These are phyloP conservation scores for Antrozous pallidus DNA, from an alignment of 2,797 vertebrate genomes.

Conservation along the genomic window DNA sequence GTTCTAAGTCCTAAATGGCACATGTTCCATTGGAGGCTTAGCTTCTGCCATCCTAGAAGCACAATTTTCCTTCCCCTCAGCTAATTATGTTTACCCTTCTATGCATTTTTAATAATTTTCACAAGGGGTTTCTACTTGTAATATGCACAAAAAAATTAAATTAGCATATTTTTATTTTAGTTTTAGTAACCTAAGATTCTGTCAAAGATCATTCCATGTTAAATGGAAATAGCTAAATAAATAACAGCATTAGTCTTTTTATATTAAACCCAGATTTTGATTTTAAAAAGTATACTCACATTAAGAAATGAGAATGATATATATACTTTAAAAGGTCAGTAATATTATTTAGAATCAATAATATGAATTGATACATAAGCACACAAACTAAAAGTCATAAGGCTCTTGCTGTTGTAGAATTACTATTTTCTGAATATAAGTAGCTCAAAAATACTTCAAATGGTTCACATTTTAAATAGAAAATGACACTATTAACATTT, in stretches of 20 bases:
- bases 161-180: not conserved
- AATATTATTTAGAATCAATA: slow-evolving; percentile 13
- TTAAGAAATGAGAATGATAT: not conserved
- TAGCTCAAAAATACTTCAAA: slow-evolving; percentile 2
- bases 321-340: not conserved
- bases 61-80: not conserved
- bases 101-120: not conserved
- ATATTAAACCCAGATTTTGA: not conserved
- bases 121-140: not conserved
- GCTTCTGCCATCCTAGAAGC: not conserved
- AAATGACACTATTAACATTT: not conserved
- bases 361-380: not conserved
- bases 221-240: not conserved
- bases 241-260: not conserved
- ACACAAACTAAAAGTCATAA: not conserved
- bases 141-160: not conserved
- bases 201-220: not conserved
- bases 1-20: not conserved
- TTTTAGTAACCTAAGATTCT: not conserved
- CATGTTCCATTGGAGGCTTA: not conserved
- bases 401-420: not conserved
- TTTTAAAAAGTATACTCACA: not conserved
- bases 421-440: not conserved
- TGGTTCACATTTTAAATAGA: not conserved
- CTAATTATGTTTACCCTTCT: not conserved